These are phyloP conservation scores for Cremastinae sp. DNA, from an alignment of 2,888 invertebrate species.

Conservation along the genomic window DNA sequence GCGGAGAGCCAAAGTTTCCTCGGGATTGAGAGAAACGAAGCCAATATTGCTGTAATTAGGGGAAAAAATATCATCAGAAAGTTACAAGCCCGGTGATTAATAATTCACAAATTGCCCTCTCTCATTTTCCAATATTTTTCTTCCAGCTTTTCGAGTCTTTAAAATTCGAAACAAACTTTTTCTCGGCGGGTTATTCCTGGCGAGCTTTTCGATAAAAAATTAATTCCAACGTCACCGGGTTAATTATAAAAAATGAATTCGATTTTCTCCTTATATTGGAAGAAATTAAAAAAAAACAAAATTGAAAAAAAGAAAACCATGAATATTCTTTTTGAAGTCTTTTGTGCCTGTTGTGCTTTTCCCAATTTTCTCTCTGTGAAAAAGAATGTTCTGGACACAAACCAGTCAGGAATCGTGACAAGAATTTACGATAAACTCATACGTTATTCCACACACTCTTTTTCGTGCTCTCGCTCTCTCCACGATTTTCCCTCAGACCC, in stretches of 20 bases:
- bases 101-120: conserved; percentile 33
- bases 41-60: neutral
- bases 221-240: no score
- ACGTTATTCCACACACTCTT: conserved; percentile 30
- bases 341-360: no score
- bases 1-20: conserved; percentile 29
- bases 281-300: neutral
- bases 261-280: no score
- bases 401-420: conserved; percentile 48
- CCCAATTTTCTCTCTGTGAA: neutral
- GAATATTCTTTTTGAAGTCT: neutral
- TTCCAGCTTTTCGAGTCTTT: neutral
- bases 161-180: neutral
- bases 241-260: no score
- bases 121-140: neutral
- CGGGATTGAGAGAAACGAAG: conserved; percentile 20
- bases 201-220: neutral
- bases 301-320: neutral
- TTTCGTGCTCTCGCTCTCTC: conserved; percentile 8
- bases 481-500: neutral
- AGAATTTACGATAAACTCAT: conserved; percentile 52
- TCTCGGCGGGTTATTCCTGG: no score
- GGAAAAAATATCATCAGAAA: neutral
- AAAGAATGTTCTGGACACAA: conserved; percentile 22
- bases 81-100: conserved; percentile 33